Evolutionary conservation across 2,113 vertebrate species (phyloP), one percentile per base, ranked within the genome.

Genomic region (Parotia lawesii): DNA sequence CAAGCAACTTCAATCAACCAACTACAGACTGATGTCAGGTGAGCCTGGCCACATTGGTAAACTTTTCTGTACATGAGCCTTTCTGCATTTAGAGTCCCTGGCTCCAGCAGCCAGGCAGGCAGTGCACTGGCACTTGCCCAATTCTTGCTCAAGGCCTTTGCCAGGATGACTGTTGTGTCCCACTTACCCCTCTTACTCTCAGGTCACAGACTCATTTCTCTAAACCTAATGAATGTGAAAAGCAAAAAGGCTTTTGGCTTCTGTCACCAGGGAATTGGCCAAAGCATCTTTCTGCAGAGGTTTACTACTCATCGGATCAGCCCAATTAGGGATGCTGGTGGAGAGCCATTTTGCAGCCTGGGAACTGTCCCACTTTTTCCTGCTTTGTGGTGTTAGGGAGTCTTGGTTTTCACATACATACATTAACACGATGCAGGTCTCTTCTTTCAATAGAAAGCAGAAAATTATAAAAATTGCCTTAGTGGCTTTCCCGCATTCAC

Each of bases 11-110:
- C 98, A 98, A 74, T 97, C 98, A 61, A 96, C 97, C 6, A 97
- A 91, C 93, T 98, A 98, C 97, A 97, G 96, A 76, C 71, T 96
- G 79, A 98, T 98, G 98, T 97, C 99, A 99, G 99, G 99, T 99
- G 96, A 93, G 97, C 87, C 94, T 88, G 48, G 60, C 45, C 92
- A 87, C 50, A 62, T 16, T 60, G 87, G n/a, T 83, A 57, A 92
- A 45, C 33, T 54, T 38, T 44, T 83, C 73, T 19, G 7, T 12
- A n/a, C 42, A 1, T 0, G 5, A 82, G 24, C 10, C 24, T 62
- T 33, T 56, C 75, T 35, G 42, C 27, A 29, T 37, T 65, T 35
- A 29, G 42, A 2, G 24, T 22, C 38, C 38, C 38, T 48, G 60
- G 58, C 78, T 79, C 58, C 75, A 25, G 58, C 58, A 87, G 85